phyloP scores from a whole-genome alignment of 2,797 vertebrate genomes.

The Sebastes melanostomus region DNA sequence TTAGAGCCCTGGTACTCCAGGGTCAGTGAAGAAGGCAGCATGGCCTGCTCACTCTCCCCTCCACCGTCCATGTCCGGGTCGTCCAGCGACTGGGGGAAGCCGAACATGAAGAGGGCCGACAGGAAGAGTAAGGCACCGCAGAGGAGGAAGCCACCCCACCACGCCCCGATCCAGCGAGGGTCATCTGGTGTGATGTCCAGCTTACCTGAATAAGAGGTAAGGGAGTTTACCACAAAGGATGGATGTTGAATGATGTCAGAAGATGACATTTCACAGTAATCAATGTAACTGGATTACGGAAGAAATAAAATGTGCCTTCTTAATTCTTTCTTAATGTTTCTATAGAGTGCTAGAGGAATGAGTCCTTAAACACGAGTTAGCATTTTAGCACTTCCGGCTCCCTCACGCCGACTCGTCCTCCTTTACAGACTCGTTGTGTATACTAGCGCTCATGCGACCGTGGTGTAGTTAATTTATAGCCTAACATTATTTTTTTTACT shows the following conservation, averaged over 20 bases:
- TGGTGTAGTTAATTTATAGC: too few relatives aligned
- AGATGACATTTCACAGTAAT: background rate
- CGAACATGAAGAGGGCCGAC: conserved; percentile 97
- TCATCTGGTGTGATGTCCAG: conserved; percentile 97
- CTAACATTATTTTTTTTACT: too few relatives aligned
- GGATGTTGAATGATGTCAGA: background rate
- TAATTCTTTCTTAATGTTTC: background rate
- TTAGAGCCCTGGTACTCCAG: conserved; percentile 88
- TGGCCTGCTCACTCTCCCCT: conserved; percentile 92
- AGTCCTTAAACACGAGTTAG: too few relatives aligned
- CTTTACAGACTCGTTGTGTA: too few relatives aligned
- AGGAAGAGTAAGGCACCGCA: conserved; percentile 99
- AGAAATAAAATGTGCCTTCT: background rate
- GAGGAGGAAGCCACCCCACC: conserved; percentile 99
- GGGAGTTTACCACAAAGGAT: background rate
- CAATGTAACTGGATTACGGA: background rate
- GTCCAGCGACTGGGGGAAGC: conserved; percentile 93
- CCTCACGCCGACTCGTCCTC: too few relatives aligned
- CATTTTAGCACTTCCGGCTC: too few relatives aligned
- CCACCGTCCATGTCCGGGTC: conserved; percentile 77
- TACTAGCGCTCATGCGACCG: too few relatives aligned
- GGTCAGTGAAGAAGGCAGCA: conserved; percentile 86
- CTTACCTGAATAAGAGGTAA: conserved; percentile 79
- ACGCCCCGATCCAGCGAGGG: conserved; percentile 98
- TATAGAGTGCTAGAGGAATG: background rate